Conservation (phyloP, 2,888 invertebrate genomes). For the Plutella xylostella region DNA sequence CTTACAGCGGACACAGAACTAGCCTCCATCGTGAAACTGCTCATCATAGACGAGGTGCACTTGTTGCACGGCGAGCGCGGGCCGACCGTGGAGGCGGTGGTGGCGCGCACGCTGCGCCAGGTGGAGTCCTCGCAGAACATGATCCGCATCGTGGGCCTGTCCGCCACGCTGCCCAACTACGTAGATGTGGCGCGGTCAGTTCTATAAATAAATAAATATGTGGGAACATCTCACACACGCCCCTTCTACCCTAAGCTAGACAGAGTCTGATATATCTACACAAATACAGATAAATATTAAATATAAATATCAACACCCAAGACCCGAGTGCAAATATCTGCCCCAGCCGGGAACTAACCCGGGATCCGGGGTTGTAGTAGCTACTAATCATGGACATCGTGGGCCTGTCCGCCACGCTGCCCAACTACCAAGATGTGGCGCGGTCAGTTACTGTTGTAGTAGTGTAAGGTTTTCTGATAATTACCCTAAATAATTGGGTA, state of each 20-base stretch:
- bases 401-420: conserved; percentile 96
- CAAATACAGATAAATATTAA: too few species aligned
- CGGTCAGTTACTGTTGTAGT: conserved; percentile 46
- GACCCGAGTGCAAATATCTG: too few species aligned
- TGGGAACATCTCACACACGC: too few species aligned
- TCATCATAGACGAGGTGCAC: conserved; percentile 98
- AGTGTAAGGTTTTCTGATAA: too few species aligned
- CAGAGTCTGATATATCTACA: too few species aligned
- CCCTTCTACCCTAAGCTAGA: too few species aligned
- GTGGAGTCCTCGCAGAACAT: conserved; percentile 92
- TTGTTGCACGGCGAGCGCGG: conserved; percentile 97
- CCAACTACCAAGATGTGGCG: conserved; percentile 97
- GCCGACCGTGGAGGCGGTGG: conserved; percentile 96
- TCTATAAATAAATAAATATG: neutral
- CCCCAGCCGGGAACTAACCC: too few species aligned
- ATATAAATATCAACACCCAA: too few species aligned
- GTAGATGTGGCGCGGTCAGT: conserved; percentile 86
- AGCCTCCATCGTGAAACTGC: conserved; percentile 88
- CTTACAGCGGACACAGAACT: conserved; percentile 84
- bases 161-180: conserved; percentile 98
- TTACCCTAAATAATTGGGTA: too few species aligned
- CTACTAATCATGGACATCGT: conserved; percentile 99
- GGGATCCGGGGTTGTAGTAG: too few species aligned
- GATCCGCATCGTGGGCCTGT: conserved; percentile 96
- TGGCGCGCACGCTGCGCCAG: conserved; percentile 94